Conservation (phyloP, 2,113 vertebrate species). For the Propithecus coquereli region DNA sequence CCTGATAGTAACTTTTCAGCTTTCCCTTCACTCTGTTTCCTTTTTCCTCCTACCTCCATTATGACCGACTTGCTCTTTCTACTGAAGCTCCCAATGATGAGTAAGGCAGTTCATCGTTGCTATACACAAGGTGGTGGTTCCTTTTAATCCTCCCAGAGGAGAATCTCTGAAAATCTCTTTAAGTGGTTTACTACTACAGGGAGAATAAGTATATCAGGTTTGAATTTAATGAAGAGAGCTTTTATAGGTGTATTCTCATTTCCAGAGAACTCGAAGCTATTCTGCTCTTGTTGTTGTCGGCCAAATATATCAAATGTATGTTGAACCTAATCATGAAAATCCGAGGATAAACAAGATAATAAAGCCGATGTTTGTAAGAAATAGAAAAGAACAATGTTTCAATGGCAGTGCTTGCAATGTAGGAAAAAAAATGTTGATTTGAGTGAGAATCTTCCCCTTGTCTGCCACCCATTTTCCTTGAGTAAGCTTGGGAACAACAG, state of each 20-base stretch:
- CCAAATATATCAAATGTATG: constrained; percentile 33
- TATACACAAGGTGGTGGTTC: not conserved
- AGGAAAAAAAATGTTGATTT: not conserved
- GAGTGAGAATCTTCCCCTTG: not conserved
- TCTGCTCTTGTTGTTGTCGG: constrained; percentile 59
- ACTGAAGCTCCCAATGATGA: not conserved
- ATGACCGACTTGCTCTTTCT: constrained; percentile 17
- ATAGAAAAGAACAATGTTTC: constrained; percentile 48
- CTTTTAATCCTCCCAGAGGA: constrained; percentile 56
- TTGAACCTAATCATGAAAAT: constrained; percentile 60
- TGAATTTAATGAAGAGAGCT: constrained; percentile 29
- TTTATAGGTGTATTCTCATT: constrained; percentile 63
- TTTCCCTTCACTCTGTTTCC: not conserved
- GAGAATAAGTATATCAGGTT: constrained; percentile 45
- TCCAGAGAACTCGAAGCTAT: constrained; percentile 67
- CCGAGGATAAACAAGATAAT: not conserved
- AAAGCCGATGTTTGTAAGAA: constrained; percentile 46
- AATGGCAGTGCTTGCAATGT: not conserved
- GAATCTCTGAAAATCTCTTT: constrained; percentile 39
- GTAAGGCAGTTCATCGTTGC: constrained; percentile 33
- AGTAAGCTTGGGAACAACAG: not conserved
- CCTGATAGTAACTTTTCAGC: constrained; percentile 29
- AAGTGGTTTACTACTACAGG: constrained; percentile 45
- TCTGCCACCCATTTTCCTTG: not conserved
- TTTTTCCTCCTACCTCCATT: not conserved